Conservation (phyloP, 2,888 invertebrate genomes). For the Elysia crispata region DNA sequence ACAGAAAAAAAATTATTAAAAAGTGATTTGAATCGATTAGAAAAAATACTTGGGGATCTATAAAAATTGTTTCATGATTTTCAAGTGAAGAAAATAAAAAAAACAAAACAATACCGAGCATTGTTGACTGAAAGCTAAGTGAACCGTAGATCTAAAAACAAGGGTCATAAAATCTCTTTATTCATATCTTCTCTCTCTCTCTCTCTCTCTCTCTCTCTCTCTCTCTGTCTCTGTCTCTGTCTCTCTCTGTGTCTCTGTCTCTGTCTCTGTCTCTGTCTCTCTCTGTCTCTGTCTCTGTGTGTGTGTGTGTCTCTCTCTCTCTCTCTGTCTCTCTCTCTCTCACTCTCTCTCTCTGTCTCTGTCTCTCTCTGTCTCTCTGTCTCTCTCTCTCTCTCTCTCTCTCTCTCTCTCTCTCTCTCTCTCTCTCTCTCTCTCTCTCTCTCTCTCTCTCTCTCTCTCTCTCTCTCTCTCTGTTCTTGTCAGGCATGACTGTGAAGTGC, state of each 20-base stretch:
- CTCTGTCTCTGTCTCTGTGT: neutral
- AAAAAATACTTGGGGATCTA: no score
- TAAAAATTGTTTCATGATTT: no score
- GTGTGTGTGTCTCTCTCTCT: neutral
- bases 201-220: slow-evolving; percentile 1
- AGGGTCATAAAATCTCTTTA: no score
- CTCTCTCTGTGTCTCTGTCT: slow-evolving; percentile 21
- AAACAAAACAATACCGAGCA: no score
- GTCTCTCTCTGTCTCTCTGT: neutral
- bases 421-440: neutral
- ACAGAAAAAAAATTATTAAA: no score
- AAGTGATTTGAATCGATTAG: no score
- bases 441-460: neutral
- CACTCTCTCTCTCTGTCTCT: slow-evolving; percentile 13
- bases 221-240: neutral
- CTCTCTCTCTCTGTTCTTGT: neutral
- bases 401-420: neutral
- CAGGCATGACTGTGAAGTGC: no score
- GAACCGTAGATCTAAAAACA: no score
- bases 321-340: slow-evolving; percentile 18
- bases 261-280: slow-evolving; percentile 14
- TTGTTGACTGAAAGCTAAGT: no score
- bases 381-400: neutral
- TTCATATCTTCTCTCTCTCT: neutral
- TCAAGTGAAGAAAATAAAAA: no score